Percentiles rank a stretch among this genome's conserved stretches.
These are phyloP conservation scores for Scaptomyza parva DNA, from an alignment of 2,888 invertebrate species.

Conservation along the genomic window DNA sequence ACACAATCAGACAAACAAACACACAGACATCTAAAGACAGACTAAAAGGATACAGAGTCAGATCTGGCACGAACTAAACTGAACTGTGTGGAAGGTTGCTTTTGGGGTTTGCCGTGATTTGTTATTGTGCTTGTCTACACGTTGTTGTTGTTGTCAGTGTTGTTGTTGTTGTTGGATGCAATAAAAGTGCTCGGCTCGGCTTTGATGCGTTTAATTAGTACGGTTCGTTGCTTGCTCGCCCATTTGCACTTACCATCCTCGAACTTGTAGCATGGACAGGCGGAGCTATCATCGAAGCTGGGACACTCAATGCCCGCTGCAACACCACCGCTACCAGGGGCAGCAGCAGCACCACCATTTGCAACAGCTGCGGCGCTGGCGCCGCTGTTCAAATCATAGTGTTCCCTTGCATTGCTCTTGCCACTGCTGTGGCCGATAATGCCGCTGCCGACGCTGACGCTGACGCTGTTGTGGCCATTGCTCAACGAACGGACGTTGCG, in stretches of 20 bases:
- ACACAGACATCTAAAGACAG: background rate
- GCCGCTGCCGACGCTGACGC: slow-evolving; percentile 39
- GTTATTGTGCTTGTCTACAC: slow-evolving; percentile 55
- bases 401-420: slow-evolving; percentile 25
- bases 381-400: slow-evolving; percentile 48
- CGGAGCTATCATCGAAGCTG: slow-evolving; percentile 90
- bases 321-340: slow-evolving; percentile 27
- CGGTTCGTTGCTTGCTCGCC: slow-evolving; percentile 27
- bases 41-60: background rate
- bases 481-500: slow-evolving; percentile 9
- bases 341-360: slow-evolving; percentile 3
- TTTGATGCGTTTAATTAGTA: slow-evolving; percentile 65
- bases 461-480: slow-evolving; percentile 33
- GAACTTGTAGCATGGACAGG: slow-evolving; percentile 96
- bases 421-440: slow-evolving; percentile 33
- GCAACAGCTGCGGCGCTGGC: slow-evolving; percentile 12
- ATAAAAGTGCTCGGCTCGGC: slow-evolving; percentile 53
- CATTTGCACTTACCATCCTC: slow-evolving; percentile 89
- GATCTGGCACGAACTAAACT: background rate
- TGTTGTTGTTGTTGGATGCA: slow-evolving; percentile 45
- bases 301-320: slow-evolving; percentile 87
- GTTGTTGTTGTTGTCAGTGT: slow-evolving; percentile 5
- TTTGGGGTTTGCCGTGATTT: slow-evolving; percentile 26
- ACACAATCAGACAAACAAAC: background rate
- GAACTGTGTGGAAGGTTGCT: background rate